phyloP scores from a whole-genome alignment of 1,140 invertebrate genomes.

The Drosophila parabipectinata region DNA sequence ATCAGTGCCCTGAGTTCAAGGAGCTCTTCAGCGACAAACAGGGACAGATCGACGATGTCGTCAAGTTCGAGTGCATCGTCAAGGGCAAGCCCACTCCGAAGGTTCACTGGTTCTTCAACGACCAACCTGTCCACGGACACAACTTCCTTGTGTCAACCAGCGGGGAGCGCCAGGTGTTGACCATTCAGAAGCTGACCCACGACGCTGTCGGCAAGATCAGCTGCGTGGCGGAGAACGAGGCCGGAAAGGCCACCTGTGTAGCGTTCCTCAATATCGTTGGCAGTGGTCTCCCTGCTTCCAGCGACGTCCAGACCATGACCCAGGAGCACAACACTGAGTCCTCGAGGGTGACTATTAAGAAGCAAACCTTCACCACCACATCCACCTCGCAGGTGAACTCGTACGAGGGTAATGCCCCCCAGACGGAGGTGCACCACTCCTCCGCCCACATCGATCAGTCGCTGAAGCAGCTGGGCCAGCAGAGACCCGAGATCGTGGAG shows the following conservation, averaged over 20 bases:
- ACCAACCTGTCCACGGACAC: constrained; percentile 88
- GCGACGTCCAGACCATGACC: constrained; percentile 65
- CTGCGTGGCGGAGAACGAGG: constrained; percentile 90
- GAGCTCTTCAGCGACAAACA: constrained; percentile 88
- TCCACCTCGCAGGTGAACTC: constrained; percentile 80
- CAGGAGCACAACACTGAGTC: constrained; percentile 82
- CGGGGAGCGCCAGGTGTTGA: constrained; percentile 89
- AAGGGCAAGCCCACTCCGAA: constrained; percentile 91
- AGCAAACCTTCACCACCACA: constrained; percentile 80
- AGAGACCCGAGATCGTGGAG: constrained; percentile 74
- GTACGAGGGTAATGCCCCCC: constrained; percentile 80
- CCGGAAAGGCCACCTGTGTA: constrained; percentile 88
- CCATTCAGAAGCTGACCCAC: constrained; percentile 86
- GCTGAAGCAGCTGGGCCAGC: constrained; percentile 73
- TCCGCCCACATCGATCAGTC: constrained; percentile 77
- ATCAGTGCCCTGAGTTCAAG: constrained; percentile 87
- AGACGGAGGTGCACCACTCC: constrained; percentile 77
- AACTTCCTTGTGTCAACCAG: constrained; percentile 89
- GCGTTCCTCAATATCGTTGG: constrained; percentile 86
- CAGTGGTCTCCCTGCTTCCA: constrained; percentile 55
- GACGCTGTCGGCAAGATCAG: constrained; percentile 88
- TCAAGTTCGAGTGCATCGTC: constrained; percentile 91
- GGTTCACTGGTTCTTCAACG: constrained; percentile 92
- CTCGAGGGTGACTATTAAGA: constrained; percentile 80
- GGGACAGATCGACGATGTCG: constrained; percentile 96